These are phyloP conservation scores for Lepus oiostolus DNA, from an alignment of 2,797 vertebrate genomes.

Conservation along the genomic window DNA sequence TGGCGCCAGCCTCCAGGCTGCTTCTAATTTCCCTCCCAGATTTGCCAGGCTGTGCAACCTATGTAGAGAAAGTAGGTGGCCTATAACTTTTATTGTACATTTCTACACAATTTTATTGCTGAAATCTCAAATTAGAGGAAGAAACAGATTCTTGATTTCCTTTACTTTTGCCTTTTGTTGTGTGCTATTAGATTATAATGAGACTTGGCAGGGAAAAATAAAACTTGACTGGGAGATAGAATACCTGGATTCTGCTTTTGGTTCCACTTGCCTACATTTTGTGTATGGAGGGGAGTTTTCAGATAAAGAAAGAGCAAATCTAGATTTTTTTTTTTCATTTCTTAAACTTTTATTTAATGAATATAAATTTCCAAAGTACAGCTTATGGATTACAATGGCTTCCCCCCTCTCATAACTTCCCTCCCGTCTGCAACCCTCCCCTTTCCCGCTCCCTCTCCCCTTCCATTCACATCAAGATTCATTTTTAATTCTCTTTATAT, in stretches of 20 bases:
- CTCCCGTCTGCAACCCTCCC: too few species aligned
- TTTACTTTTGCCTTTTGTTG: background rate
- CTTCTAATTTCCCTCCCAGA: background rate
- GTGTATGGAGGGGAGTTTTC: background rate
- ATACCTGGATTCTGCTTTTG: background rate
- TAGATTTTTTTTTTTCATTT: background rate
- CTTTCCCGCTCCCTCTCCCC: too few species aligned
- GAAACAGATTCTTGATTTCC: slow-evolving; percentile 2
- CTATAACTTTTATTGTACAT: background rate
- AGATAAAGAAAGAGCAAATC: background rate
- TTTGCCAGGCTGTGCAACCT: background rate
- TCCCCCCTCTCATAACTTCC: too few species aligned
- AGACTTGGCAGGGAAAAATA: background rate
- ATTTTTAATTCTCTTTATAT: too few species aligned
- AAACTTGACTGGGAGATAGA: background rate
- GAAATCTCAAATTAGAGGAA: slow-evolving; percentile 13
- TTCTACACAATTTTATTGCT: background rate
- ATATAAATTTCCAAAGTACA: too few species aligned
- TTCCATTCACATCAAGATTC: too few species aligned
- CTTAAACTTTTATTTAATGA: too few species aligned
- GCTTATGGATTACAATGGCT: too few species aligned
- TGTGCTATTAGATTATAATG: background rate
- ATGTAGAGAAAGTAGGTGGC: background rate
- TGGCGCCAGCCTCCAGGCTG: too few species aligned
- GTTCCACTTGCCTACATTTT: background rate